phyloP scores from a whole-genome alignment of 2,888 invertebrate species.

The Pristionchus arcanus region DNA sequence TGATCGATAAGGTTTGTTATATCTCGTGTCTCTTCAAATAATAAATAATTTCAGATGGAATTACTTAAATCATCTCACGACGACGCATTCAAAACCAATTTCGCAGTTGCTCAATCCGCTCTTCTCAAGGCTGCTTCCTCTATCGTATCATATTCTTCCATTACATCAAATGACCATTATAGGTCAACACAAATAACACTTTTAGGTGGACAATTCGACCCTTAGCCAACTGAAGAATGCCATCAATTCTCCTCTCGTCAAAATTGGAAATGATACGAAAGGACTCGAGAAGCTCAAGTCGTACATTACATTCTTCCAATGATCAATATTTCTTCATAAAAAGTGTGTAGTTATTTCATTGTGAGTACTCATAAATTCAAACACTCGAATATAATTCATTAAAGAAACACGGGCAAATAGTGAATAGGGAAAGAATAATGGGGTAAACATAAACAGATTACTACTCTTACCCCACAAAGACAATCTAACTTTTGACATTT shows the following conservation, averaged over 20 bases:
- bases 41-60: conserved; percentile 2
- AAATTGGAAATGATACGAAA: conserved; percentile 16
- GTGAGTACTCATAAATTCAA: neutral
- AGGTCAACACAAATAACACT: neutral
- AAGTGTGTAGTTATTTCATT: neutral
- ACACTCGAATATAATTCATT: neutral
- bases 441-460: neutral
- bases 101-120: conserved; percentile 31
- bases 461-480: neutral
- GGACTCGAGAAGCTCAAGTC: conserved; percentile 21
- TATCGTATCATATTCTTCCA: neutral
- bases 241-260: conserved; percentile 38
- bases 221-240: conserved; percentile 23
- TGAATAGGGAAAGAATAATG: neutral
- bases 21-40: too few species aligned
- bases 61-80: conserved; percentile 35
- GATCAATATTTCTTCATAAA: neutral
- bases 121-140: conserved; percentile 32
- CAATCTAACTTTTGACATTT: neutral
- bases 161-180: neutral
- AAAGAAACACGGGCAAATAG: neutral
- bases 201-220: conserved; percentile 12
- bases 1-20: neutral
- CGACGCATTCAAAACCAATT: conserved; percentile 34
- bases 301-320: conserved; percentile 44